Evolutionary conservation across 2,888 invertebrate genomes (phyloP), one percentile per base, ranked within the genome.

Genomic region (Choreutis nemorana): DNA sequence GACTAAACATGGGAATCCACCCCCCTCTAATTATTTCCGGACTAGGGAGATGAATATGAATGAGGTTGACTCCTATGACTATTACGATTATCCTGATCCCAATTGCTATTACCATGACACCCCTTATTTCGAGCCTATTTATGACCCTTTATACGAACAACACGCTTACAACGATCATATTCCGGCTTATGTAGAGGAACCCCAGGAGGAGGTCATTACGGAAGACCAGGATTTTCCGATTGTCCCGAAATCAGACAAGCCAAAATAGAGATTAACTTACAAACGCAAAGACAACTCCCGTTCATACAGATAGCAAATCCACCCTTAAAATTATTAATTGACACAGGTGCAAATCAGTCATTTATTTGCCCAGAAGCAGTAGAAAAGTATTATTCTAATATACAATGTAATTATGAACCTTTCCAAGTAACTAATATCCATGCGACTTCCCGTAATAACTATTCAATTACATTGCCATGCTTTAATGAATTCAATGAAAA

Each of bases 231-330:
- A 44, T 45, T 45, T 44, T 45, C 38, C 22, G 27, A 21, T 24
- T 5, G 20, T 0, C 11, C 4, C 28, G 25, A 33, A 7, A 5
- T 30, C 27, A 35, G 9, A 29, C 10, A 32, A 30, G 9, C 25
- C 9, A 47, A 38, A 30, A 45, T 43, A 45, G 45, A 45, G 22
- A 8, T 46, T 4, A 42, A 46, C 22, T 20, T 44, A 4, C 42
- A 48, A 12, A 39, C 34, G 1, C 24, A 41, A 20, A 24, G 41
- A 14, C 40, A 45, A 14, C 13, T 45, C 9, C 39, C 39, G 0
- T 45, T 32, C 9, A 39, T 48, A 5, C 31, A 43, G n/a, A 42
- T 45, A 5, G 1, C 9, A 0, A 28, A 42, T 2, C 46, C 43
- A 2, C 44, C 43, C 6, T 11, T 44, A 4, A 45, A 40, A 13